Conservation (phyloP, 2,797 vertebrate species). For the Pseudochirops corinnae region DNA sequence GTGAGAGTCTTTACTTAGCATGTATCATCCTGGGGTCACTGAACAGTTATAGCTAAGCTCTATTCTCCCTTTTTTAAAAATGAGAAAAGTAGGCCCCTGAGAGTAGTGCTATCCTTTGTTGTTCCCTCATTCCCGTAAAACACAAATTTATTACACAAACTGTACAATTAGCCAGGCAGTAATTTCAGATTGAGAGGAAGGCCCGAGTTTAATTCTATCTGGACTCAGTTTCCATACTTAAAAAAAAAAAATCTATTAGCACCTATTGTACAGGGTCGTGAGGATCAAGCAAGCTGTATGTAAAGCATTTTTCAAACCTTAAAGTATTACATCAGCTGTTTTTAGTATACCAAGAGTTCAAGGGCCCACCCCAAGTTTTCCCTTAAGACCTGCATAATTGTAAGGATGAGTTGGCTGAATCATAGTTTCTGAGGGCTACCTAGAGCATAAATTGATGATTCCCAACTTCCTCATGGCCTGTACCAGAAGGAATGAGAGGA, state of each 20-base stretch:
- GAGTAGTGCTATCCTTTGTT: background rate
- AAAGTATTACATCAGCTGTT: background rate
- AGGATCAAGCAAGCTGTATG: background rate
- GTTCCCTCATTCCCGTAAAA: background rate
- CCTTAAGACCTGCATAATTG: background rate
- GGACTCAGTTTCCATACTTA: background rate
- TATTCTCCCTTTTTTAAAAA: background rate
- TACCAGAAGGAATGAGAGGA: background rate
- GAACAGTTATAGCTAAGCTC: background rate
- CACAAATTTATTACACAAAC: background rate
- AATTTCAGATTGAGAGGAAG: background rate
- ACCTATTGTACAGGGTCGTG: conserved; percentile 5
- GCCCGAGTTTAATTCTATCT: background rate
- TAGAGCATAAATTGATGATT: background rate
- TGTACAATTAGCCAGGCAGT: background rate
- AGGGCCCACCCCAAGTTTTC: background rate
- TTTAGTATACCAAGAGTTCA: background rate
- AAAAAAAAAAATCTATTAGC: background rate
- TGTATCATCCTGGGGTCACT: background rate
- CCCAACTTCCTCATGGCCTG: background rate
- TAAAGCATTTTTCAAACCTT: background rate
- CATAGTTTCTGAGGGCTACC: background rate
- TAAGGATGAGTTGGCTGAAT: too few relatives aligned
- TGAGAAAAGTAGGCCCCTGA: background rate
- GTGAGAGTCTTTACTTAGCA: background rate